phyloP scores from a whole-genome alignment of 2,888 invertebrate genomes.

The Deroplatys truncata region DNA sequence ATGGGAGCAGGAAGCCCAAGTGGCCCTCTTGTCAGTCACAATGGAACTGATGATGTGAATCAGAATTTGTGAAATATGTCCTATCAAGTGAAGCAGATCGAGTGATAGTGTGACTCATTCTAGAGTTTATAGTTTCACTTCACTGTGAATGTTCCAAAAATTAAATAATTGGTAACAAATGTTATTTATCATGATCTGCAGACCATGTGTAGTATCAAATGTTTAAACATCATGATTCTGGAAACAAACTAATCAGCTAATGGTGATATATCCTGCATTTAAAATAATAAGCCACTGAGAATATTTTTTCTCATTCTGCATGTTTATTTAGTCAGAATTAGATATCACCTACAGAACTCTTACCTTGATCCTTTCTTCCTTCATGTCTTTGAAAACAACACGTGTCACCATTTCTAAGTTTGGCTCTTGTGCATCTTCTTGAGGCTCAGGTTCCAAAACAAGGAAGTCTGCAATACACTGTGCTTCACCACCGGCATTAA shows the following conservation, averaged over 20 bases:
- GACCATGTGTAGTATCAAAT: too few species aligned
- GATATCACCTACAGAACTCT: slow-evolving; percentile 32
- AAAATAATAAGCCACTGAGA: background rate
- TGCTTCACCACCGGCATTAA: slow-evolving; percentile 76
- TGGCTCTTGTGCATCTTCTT: background rate
- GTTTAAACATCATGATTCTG: too few species aligned
- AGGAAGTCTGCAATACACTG: slow-evolving; percentile 75
- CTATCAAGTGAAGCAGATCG: too few species aligned
- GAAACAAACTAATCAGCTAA: background rate
- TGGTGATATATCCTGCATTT: background rate
- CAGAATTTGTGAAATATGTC: too few species aligned
- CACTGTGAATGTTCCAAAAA: too few species aligned
- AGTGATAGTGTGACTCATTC: too few species aligned
- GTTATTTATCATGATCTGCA: too few species aligned
- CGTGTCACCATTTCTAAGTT: background rate
- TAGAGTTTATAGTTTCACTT: too few species aligned
- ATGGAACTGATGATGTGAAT: too few species aligned
- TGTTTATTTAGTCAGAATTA: background rate
- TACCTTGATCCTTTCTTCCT: slow-evolving; percentile 47
- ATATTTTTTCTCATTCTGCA: background rate
- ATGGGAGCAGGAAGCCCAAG: too few species aligned
- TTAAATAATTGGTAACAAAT: too few species aligned
- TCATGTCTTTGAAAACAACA: slow-evolving; percentile 54
- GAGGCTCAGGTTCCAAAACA: slow-evolving; percentile 65
- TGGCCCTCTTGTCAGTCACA: too few species aligned